These are phyloP conservation scores for Hydractinia echinata DNA, from an alignment of 30 jellyfish, hydroid and myxozoan species.

Conservation along the genomic window DNA sequence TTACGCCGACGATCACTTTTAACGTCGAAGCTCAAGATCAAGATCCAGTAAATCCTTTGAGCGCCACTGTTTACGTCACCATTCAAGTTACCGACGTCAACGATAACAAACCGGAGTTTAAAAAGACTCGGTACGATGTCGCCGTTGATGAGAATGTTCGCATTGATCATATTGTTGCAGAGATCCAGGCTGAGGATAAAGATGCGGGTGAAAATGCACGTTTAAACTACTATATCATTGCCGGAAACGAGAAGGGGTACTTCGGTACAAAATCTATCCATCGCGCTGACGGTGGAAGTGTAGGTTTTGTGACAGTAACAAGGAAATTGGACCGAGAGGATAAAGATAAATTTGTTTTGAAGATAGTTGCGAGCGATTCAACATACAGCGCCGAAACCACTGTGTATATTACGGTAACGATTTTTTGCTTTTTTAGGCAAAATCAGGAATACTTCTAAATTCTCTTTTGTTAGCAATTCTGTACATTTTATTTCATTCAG, in stretches of 20 bases:
- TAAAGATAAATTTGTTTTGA: conserved; percentile 51
- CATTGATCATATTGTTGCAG: conserved; percentile 46
- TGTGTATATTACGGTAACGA: conserved; percentile 72
- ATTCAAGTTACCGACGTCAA: conserved; percentile 71
- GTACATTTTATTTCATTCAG: conserved; percentile 26
- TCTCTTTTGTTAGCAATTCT: background rate
- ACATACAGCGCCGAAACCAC: conserved; percentile 45
- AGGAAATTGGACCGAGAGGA: conserved; percentile 84
- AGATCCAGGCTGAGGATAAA: conserved; percentile 60
- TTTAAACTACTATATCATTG: conserved; percentile 63
- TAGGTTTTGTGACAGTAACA: conserved; percentile 69
- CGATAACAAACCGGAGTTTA: conserved; percentile 70
- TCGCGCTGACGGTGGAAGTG: conserved; percentile 67
- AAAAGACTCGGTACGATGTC: conserved; percentile 36
- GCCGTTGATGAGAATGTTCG: conserved; percentile 46
- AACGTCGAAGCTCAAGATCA: conserved; percentile 73
- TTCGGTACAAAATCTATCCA: conserved; percentile 68
- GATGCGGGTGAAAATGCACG: conserved; percentile 96
- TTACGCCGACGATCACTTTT: conserved; percentile 55
- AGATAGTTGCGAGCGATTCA: conserved; percentile 79
- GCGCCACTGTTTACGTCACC: conserved; percentile 65
- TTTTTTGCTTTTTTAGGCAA: background rate
- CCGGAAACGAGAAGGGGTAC: conserved; percentile 87
- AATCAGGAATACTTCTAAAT: background rate
- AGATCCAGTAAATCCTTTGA: conserved; percentile 42